Conservation (phyloP, 2,888 invertebrate genomes). For the Pinctada fucata region DNA sequence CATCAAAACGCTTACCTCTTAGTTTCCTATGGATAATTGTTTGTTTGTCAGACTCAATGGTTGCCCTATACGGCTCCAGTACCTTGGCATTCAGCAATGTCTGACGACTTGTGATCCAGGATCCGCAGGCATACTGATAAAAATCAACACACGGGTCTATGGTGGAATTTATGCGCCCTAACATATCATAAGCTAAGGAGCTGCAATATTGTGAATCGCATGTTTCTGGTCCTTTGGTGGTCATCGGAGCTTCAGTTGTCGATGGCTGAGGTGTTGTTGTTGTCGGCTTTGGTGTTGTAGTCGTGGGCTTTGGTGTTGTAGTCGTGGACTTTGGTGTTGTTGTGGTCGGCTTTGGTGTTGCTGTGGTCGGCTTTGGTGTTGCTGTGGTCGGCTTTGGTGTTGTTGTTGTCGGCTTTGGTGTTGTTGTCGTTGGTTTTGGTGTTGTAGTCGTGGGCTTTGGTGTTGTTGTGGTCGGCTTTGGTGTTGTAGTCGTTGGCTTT, state of each 20-base stretch:
- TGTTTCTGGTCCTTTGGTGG: background rate
- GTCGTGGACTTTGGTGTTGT: background rate
- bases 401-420: background rate
- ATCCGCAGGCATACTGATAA: constrained; percentile 29
- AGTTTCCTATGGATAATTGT: background rate
- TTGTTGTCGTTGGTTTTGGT: background rate
- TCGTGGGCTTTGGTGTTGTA: background rate
- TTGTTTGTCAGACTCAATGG: constrained; percentile 16
- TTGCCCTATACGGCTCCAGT: constrained; percentile 1
- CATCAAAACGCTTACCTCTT: constrained; percentile 13
- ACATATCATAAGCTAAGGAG: constrained; percentile 25
- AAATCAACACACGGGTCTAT: constrained; percentile 27
- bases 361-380: background rate
- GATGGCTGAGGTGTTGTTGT: background rate
- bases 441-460: background rate
- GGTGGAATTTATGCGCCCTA: constrained; percentile 23
- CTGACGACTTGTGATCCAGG: constrained; percentile 23
- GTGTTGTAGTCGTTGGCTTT: constrained; percentile 17
- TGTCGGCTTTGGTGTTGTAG: constrained; percentile 6
- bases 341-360: background rate
- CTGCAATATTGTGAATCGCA: constrained; percentile 19
- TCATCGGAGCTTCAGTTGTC: background rate
- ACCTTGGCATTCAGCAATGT: background rate
- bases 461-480: constrained; percentile 19
- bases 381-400: constrained; percentile 7